Percentiles rank a stretch among this genome's conserved stretches.
phyloP scores from a whole-genome alignment of 2,113 vertebrate genomes.

The Agelaius tricolor region DNA sequence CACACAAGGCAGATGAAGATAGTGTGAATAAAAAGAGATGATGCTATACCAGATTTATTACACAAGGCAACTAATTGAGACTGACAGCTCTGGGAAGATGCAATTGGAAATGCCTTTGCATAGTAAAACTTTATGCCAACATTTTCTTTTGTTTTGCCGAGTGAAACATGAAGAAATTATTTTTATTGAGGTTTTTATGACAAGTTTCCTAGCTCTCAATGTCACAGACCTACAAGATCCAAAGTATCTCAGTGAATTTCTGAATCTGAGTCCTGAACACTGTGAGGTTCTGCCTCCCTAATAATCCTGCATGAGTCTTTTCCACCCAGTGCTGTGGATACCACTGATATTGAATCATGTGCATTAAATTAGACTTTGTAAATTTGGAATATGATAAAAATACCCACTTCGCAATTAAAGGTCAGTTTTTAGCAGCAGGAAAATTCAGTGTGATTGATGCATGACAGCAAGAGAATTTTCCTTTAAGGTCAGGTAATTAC shows the following conservation, averaged over 20 bases:
- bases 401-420: not conserved
- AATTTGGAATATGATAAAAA: not conserved
- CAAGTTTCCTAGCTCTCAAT: not conserved
- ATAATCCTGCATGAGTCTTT: not conserved
- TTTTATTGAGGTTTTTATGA: not conserved
- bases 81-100: not conserved
- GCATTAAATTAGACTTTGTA: not conserved
- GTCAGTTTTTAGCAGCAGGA: not conserved
- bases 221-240: not conserved
- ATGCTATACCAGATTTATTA: not conserved
- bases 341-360: not conserved
- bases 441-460: not conserved
- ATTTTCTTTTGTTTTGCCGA: not conserved
- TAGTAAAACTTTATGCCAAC: not conserved
- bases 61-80: not conserved
- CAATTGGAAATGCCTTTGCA: not conserved
- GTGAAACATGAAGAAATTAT: not conserved
- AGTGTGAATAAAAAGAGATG: not conserved
- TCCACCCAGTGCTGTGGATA: not conserved
- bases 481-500: not conserved
- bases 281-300: not conserved
- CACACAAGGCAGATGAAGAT: not conserved
- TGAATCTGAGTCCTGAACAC: not conserved
- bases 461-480: not conserved
- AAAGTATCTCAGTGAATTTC: not conserved